A percentile compares a stretch with the other conserved stretches of the same genome.
Evolutionary conservation across 2,113 vertebrate genomes (phyloP).

Genomic region (Atractosteus spatula): DNA sequence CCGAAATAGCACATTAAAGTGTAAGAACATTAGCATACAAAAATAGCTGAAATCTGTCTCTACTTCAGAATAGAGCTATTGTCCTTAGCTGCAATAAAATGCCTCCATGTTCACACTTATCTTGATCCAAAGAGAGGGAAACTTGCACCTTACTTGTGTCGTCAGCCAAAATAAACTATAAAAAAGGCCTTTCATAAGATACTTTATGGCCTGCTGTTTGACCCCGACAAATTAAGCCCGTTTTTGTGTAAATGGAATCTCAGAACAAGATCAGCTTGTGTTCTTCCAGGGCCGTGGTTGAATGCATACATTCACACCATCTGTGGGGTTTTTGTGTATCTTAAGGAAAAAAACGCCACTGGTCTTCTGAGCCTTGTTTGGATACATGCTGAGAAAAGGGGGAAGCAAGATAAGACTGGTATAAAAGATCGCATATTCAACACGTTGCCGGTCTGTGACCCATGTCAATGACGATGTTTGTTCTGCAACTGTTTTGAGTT

Average conservation of each 20-base stretch:
- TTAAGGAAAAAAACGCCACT: neutral
- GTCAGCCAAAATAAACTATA: slow-evolving; percentile 25
- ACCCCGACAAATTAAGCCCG: neutral
- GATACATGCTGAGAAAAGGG: neutral
- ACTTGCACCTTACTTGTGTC: slow-evolving; percentile 25
- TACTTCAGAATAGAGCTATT: slow-evolving; percentile 26
- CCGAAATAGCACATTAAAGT: no score
- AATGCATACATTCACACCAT: slow-evolving; percentile 31
- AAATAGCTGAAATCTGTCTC: slow-evolving; percentile 8
- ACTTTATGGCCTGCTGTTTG: slow-evolving; percentile 18
- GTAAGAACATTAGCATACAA: no score
- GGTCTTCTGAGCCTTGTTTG: slow-evolving; percentile 8
- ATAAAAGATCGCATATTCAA: neutral
- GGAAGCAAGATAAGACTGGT: neutral
- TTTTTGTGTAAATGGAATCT: slow-evolving; percentile 16
- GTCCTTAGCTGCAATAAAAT: slow-evolving; percentile 25
- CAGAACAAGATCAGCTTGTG: slow-evolving; percentile 20
- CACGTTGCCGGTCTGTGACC: neutral
- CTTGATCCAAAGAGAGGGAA: slow-evolving; percentile 26
- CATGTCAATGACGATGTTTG: neutral
- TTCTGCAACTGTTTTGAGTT: neutral
- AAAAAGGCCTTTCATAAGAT: slow-evolving; percentile 24
- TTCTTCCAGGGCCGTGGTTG: slow-evolving; percentile 18
- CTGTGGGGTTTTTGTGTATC: neutral
- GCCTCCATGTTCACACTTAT: slow-evolving; percentile 28